Conservation (phyloP, 2,113 vertebrate genomes). For the Otis tarda region DNA sequence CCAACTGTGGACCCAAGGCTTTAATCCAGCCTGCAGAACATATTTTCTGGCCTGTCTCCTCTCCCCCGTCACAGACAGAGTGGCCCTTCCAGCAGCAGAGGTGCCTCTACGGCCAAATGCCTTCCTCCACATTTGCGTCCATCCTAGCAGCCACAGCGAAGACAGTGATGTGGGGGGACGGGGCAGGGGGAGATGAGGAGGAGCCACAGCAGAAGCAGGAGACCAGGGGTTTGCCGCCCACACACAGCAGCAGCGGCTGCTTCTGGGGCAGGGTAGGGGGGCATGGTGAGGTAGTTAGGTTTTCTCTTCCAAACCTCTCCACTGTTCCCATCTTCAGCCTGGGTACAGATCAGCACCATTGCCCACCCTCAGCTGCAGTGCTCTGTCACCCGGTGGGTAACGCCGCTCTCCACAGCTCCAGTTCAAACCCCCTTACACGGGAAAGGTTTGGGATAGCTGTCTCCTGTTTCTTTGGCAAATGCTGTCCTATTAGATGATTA, state of each 20-base stretch:
- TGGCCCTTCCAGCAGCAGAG: neutral
- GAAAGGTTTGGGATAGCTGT: neutral
- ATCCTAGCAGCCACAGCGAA: neutral
- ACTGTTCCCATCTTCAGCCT: neutral
- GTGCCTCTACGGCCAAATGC: neutral
- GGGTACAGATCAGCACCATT: neutral
- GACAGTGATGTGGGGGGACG: neutral
- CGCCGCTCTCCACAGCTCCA: neutral
- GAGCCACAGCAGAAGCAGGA: neutral
- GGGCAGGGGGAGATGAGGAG: fast-evolving
- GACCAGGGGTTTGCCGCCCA: neutral
- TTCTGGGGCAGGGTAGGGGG: neutral
- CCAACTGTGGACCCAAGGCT: neutral
- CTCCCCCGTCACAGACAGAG: neutral
- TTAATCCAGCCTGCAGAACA: neutral
- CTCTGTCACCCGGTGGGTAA: neutral
- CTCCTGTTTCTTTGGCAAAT: neutral
- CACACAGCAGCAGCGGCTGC: fast-evolving
- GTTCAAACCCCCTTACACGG: neutral
- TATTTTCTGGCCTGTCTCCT: neutral
- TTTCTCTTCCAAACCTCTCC: neutral
- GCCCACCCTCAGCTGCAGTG: neutral
- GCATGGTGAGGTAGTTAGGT: neutral
- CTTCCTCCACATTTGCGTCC: neutral
- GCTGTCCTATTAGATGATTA: neutral